These are phyloP conservation scores for Orbicella faveolata DNA, from an alignment of 64 coral and sea anemone species.

Conservation along the genomic window DNA sequence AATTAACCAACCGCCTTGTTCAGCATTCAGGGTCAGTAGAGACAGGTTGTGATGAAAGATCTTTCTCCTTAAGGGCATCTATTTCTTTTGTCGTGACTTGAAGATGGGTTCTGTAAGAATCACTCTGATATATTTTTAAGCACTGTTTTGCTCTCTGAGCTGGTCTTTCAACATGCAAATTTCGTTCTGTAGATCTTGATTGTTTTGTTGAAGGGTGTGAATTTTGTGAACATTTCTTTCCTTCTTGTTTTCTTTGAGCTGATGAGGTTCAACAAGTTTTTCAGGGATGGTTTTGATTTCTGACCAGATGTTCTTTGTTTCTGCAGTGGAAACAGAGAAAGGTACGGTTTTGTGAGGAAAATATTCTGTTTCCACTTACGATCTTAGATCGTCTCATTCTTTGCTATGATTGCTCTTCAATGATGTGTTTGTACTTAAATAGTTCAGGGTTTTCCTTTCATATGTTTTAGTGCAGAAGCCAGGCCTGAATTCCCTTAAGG, in stretches of 20 bases:
- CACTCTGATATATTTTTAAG: not conserved
- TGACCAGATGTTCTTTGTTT: slow-evolving; percentile 2
- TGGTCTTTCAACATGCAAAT: slow-evolving; percentile 4
- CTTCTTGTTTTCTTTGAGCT: slow-evolving; percentile 20
- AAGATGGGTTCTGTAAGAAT: too few species aligned
- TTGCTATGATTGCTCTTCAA: too few species aligned
- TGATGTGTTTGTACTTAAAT: too few species aligned
- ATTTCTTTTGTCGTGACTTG: too few species aligned
- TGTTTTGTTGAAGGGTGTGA: not conserved
- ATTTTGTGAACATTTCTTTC: slow-evolving; percentile 16
- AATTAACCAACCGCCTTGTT: not conserved
- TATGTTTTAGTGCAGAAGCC: too few species aligned
- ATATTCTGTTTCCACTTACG: not conserved
- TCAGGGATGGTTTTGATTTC: slow-evolving; percentile 6
- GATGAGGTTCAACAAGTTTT: slow-evolving; percentile 34
- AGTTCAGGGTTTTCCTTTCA: too few species aligned
- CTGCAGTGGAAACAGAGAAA: not conserved
- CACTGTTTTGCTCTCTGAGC: not conserved
- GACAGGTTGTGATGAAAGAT: too few species aligned
- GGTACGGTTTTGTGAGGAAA: not conserved
- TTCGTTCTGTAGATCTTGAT: slow-evolving; percentile 21
- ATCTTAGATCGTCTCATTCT: too few species aligned
- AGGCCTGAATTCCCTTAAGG: too few species aligned
- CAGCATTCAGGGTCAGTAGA: too few species aligned
- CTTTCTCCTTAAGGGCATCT: too few species aligned